phyloP scores from a whole-genome alignment of 2,888 invertebrate genomes.

The Dasysyrphus albostriatus region DNA sequence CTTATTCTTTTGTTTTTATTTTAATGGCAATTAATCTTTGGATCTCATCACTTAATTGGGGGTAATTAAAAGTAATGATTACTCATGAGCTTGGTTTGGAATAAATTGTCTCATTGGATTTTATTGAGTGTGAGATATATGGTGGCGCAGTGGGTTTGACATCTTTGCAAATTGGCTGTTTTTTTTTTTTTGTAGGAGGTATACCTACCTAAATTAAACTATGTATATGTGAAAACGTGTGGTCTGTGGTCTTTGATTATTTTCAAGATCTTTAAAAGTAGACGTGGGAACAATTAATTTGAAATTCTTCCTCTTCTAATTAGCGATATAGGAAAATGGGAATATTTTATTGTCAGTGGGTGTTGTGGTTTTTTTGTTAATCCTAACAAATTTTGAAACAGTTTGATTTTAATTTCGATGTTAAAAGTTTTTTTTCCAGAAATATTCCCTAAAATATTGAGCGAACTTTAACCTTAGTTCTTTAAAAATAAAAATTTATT shows the following conservation, averaged over 20 bases:
- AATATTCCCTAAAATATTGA: too few relatives aligned
- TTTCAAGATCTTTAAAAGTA: neutral
- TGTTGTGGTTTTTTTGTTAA: too few relatives aligned
- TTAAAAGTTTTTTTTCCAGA: too few relatives aligned
- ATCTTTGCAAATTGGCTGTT: constrained; percentile 16
- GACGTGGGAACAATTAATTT: neutral
- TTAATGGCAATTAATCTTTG: constrained; percentile 74
- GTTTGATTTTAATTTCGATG: too few relatives aligned
- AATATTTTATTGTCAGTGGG: too few relatives aligned
- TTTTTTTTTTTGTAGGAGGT: constrained; percentile 15
- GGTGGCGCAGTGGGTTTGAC: constrained; percentile 45
- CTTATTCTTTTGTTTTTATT: constrained; percentile 32
- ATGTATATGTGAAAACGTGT: neutral
- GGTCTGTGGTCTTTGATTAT: neutral
- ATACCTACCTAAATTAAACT: neutral
- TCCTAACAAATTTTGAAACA: too few relatives aligned
- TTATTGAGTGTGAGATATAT: constrained; percentile 74
- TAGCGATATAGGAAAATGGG: too few relatives aligned
- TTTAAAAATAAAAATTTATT: too few relatives aligned
- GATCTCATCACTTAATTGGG: constrained; percentile 76
- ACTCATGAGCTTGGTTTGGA: constrained; percentile 64
- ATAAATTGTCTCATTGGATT: constrained; percentile 68
- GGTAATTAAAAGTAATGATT: constrained; percentile 76
- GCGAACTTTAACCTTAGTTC: too few relatives aligned
- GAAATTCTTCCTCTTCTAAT: too few relatives aligned